Base-by-base conservation (phyloP, 2,888 invertebrate species). In the Drosophila gaucha region DNA sequence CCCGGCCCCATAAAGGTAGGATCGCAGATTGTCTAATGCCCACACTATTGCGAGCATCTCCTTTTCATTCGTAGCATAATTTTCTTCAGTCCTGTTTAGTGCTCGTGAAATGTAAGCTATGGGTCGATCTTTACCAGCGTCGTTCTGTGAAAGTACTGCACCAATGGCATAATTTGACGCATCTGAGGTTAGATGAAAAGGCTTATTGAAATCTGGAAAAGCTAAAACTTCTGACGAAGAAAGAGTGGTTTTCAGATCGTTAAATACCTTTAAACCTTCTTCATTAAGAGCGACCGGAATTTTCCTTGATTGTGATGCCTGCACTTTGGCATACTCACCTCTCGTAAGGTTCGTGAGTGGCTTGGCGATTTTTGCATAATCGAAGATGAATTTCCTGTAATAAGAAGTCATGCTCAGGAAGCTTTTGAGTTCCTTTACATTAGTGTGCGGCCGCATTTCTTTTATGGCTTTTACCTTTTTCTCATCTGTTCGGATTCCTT, bases 1-100 rank as follows among this genome's bases (percentile, higher is more conserved):
- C 3, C 5, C 30, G 9, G 44, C 18, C 1, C 28, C 16, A 3
- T 44, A 44, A 9, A 41, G n/a, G 12, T 41, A 41, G 22, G n/a
- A n/a, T n/a, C n/a, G n/a, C n/a, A n/a, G n/a, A n/a, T n/a, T n/a
- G n/a, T n/a, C n/a, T n/a, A n/a, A 26, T 3, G 41, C 14, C 26
- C 26, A 41, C 6, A 41, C 41, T 26, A 41, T 41, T 14, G 24
- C 41, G 3, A 41, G 26, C 41, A 41, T 26, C 3, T 41, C 41
- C 14, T 41, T 41, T 6, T 41, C 14, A 14, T 8, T 41, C 3
- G 41, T 16, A 2, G 41, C 41, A 26, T 41, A 26, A n/a, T 10
- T 39, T 39, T 39, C 39, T 24, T 39, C 22, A 1, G 39, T n/a
- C 9, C n/a, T n/a, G 18, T n/a, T 41, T 5, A 41, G n/a, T 4